Percentiles rank a stretch among this genome's conserved stretches.
Conservation (phyloP, 2,888 invertebrate genomes). For the Schizaphis graminum region DNA sequence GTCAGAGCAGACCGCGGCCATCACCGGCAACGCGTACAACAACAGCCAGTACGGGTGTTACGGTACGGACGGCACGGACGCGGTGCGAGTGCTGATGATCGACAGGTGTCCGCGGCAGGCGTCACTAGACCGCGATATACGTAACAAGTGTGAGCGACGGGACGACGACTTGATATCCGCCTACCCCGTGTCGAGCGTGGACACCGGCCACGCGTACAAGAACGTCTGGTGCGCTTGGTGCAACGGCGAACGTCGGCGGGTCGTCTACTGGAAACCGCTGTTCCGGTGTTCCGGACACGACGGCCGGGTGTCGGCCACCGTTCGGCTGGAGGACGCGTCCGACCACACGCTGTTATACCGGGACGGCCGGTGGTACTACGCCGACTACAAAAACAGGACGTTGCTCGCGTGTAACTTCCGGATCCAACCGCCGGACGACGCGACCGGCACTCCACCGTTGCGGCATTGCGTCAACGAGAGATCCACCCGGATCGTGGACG, state of each 20-base stretch:
- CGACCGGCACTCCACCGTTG: neutral
- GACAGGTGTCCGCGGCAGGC: constrained; percentile 70
- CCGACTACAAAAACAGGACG: neutral
- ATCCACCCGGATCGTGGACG: neutral
- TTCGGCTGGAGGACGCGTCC: neutral
- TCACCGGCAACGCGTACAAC: constrained; percentile 70
- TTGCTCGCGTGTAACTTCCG: neutral
- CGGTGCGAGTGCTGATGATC: constrained; percentile 71
- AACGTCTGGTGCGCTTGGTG: constrained; percentile 72
- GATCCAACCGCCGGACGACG: neutral
- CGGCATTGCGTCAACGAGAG: neutral
- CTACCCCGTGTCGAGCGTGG: constrained; percentile 68
- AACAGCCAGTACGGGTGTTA: constrained; percentile 71
- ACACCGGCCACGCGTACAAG: constrained; percentile 69
- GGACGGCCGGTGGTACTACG: constrained; percentile 44
- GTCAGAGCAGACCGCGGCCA: constrained; percentile 69
- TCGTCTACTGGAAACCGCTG: constrained; percentile 68
- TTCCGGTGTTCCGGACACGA: neutral
- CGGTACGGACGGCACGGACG: constrained; percentile 71
- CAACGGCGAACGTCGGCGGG: constrained; percentile 70
- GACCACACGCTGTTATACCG: constrained; percentile 32
- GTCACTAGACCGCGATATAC: constrained; percentile 26
- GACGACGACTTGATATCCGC: constrained; percentile 66
- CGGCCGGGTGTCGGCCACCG: neutral
- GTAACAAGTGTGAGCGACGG: constrained; percentile 69